Conservation (phyloP, 2,888 invertebrate species). For the Pegoplata infirma region DNA sequence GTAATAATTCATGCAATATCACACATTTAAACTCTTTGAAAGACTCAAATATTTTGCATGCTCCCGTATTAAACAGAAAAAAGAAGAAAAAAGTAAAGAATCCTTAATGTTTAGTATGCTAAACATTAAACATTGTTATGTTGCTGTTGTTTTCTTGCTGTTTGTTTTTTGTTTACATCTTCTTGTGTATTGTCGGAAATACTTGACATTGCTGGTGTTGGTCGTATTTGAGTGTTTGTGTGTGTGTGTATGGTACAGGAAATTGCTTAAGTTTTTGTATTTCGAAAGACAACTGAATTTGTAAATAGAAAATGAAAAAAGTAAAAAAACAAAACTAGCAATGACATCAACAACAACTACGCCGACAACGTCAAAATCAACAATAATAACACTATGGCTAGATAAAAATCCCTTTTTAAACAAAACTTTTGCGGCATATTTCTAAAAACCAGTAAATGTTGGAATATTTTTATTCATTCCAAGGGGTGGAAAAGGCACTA, state of each 20-base stretch:
- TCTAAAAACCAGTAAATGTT: slow-evolving; percentile 52
- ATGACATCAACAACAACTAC: slow-evolving; percentile 23
- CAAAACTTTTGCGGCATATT: slow-evolving; percentile 58
- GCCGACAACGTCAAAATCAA: slow-evolving; percentile 11
- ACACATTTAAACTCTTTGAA: not conserved
- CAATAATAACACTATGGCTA: not conserved
- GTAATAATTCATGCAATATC: slow-evolving; percentile 23
- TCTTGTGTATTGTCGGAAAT: slow-evolving; percentile 59
- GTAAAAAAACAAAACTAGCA: slow-evolving; percentile 2
- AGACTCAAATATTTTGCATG: slow-evolving; percentile 52
- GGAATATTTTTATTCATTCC: slow-evolving; percentile 42
- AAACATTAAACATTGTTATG: too few relatives aligned
- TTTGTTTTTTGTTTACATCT: not conserved
- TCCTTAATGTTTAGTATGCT: slow-evolving; percentile 34
- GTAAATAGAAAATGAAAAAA: slow-evolving; percentile 39
- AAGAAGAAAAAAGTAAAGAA: not conserved
- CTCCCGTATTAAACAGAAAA: not conserved
- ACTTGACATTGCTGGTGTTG: slow-evolving; percentile 64
- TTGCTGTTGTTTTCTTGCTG: slow-evolving; percentile 19
- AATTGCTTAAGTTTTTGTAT: slow-evolving; percentile 63
- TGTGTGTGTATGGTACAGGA: slow-evolving; percentile 60
- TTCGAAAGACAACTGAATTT: slow-evolving; percentile 47
- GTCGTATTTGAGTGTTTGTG: too few relatives aligned
- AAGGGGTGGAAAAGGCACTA: too few relatives aligned
- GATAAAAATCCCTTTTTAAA: slow-evolving; percentile 31